Percentiles rank a stretch among this genome's conserved stretches.
Evolutionary conservation across 2,113 vertebrate species (phyloP).

Genomic region (Pipa parva): DNA sequence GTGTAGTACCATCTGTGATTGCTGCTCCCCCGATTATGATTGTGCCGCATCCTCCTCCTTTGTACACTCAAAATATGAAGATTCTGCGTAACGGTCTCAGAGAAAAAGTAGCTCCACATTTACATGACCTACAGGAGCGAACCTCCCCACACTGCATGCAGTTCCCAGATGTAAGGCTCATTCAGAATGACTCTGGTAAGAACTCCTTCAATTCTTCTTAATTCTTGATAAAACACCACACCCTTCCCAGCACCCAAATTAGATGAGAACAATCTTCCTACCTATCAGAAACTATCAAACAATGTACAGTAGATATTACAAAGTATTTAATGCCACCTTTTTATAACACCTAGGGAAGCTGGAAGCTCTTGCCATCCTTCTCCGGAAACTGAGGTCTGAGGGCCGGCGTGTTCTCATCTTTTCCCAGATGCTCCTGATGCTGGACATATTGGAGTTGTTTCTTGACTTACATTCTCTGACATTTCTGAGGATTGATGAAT

Average conservation of each 20-base stretch:
- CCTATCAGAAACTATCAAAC: too few species aligned
- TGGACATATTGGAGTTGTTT: conserved; percentile 78
- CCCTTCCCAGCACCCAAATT: too few species aligned
- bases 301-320: too few species aligned
- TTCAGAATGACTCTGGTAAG: conserved; percentile 92
- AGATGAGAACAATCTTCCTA: too few species aligned
- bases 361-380: conserved; percentile 85
- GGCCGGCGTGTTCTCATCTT: conserved; percentile 87
- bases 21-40: conserved; percentile 74
- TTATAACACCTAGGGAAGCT: conserved; percentile 76
- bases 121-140: conserved; percentile 63
- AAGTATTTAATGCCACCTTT: too few species aligned
- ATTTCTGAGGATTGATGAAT: conserved; percentile 87
- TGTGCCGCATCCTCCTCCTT: conserved; percentile 71
- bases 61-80: conserved; percentile 70
- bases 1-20: conserved; percentile 77
- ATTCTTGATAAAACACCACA: too few species aligned
- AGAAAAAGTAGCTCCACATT: conserved; percentile 64
- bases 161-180: conserved; percentile 79
- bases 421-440: conserved; percentile 78
- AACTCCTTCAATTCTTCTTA: too few species aligned
- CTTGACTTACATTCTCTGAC: conserved; percentile 81
- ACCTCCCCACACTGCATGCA: conserved; percentile 60
- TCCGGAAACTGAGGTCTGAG: conserved; percentile 83
- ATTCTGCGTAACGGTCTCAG: conserved; percentile 62